phyloP scores from a whole-genome alignment of 2,113 vertebrate genomes.

The Nyctibius bracteatus region DNA sequence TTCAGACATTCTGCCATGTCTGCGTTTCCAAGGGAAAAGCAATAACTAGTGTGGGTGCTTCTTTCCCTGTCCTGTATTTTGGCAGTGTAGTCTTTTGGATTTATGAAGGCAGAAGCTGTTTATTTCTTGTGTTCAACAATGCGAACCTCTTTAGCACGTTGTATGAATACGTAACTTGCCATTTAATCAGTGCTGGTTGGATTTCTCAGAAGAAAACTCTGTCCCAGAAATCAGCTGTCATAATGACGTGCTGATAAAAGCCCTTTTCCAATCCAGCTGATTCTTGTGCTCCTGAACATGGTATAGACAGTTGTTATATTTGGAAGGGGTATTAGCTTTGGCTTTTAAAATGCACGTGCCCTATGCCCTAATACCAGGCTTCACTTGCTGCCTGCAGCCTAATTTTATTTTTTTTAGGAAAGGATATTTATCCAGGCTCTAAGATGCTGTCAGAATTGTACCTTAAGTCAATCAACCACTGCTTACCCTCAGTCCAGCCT shows the following conservation, averaged over 20 bases:
- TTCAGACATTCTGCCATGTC: neutral
- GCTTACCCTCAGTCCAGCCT: neutral
- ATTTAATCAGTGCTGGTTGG: neutral
- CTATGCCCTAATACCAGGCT: neutral
- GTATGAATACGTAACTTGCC: rapidly evolving
- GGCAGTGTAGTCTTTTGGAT: neutral
- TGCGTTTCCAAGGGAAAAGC: neutral
- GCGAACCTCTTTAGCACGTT: neutral
- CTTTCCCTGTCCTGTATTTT: rapidly evolving
- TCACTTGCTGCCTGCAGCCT: neutral
- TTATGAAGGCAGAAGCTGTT: neutral
- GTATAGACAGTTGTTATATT: neutral
- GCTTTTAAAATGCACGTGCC: neutral
- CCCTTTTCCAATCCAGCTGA: neutral
- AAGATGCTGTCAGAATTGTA: neutral
- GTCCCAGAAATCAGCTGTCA: neutral
- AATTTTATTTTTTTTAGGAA: neutral
- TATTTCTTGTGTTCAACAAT: neutral
- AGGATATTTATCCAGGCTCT: neutral
- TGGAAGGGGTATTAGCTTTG: neutral
- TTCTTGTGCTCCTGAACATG: neutral
- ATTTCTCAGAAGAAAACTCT: neutral
- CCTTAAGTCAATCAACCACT: neutral
- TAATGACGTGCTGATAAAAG: neutral
- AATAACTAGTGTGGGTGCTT: rapidly evolving